These are phyloP conservation scores for Dorcus hopei DNA, from an alignment of 2,888 invertebrate genomes.

Conservation along the genomic window DNA sequence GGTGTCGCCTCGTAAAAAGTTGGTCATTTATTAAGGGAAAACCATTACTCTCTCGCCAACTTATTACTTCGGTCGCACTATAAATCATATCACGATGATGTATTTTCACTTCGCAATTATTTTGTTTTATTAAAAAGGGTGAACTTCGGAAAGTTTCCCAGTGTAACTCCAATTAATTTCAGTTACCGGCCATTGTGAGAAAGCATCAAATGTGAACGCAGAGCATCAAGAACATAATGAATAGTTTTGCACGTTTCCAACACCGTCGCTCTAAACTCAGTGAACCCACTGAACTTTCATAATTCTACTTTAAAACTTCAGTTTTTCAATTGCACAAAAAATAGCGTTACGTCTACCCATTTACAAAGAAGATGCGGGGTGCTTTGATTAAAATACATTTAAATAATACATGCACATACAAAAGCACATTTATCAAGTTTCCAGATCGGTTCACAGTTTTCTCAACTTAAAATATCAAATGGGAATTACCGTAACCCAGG, in stretches of 20 bases:
- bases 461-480: neutral
- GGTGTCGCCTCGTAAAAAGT: constrained; percentile 20
- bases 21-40: constrained; percentile 23
- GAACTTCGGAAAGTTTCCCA: neutral
- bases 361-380: neutral
- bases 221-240: no score
- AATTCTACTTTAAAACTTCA: no score
- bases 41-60: constrained; percentile 19
- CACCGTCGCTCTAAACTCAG: neutral
- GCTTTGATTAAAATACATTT: constrained; percentile 3
- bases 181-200: no score
- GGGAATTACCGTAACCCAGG: neutral
- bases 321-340: no score
- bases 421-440: constrained; percentile 6
- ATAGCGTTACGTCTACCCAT: no score
- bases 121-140: constrained; percentile 4
- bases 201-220: no score
- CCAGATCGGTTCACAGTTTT: neutral
- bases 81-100: constrained; percentile 17
- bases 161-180: no score
- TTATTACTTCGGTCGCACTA: constrained; percentile 16
- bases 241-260: neutral
- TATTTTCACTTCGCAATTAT: constrained; percentile 2
- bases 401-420: constrained; percentile 2
- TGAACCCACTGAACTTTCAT: neutral